Base-by-base conservation (phyloP, 2,113 vertebrate species). In the Bubo scandiacus region DNA sequence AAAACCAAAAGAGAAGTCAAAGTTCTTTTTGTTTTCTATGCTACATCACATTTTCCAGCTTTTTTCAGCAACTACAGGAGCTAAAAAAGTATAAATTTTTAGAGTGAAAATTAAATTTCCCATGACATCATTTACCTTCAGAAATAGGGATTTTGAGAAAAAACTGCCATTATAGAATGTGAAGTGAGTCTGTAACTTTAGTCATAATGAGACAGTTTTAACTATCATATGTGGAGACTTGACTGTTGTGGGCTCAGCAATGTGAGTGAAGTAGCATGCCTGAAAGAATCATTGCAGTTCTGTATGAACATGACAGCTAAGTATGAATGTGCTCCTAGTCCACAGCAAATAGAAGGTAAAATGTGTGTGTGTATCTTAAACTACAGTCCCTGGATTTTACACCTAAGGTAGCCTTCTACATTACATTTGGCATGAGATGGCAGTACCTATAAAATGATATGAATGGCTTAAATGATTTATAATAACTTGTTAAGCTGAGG, bases 81-180 rank as follows among this genome's bases (percentile, higher is more conserved):
- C 18, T 11, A 67, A 88, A 90, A 74, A 49, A 19, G 29, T 32
- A 1, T 29, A 43, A 32, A 19, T 30, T 43, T 67, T 59, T n/a
- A 34, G 8, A 40, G 55, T 40, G 29, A 89, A 67, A 81, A 57
- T 57, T 49, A 19, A 42, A 38, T 74, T 78, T 84, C 14, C 18
- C 7, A 4, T 86, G 4, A 27, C 6, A 22, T 47, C 0, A 21
- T 79, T 92, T 79, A 55, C 20, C 13, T 89, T 81, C 32, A 81
- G 61, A 55, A 95, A 42, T 2, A 66, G 29, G 10, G 32, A 6
- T 38, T 73, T 62, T 80, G 65, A 55, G 42, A 55, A 86, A 68
- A 66, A 66, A 0, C 5, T 51, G 22, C 7, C 7, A 3, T 67
- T 74, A 67, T 3, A 51, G 55, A 34, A 42, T 0, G 2, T 34